Percentiles rank a stretch among this genome's conserved stretches.
These are phyloP conservation scores for Volucella inflata DNA, from an alignment of 2,888 invertebrate species.

Conservation along the genomic window DNA sequence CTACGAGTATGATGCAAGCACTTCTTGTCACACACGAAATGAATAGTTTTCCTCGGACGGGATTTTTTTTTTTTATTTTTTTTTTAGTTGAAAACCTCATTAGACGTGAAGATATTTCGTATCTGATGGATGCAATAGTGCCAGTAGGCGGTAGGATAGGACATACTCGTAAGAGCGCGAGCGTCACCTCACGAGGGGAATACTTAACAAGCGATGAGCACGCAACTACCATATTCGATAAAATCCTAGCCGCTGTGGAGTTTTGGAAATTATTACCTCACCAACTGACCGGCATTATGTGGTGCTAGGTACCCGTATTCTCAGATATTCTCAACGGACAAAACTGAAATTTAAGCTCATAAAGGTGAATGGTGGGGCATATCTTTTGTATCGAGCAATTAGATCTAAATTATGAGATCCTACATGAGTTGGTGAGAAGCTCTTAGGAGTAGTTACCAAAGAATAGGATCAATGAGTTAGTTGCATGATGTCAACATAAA, in stretches of 20 bases:
- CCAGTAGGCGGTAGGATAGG: background rate
- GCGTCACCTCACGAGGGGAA: background rate
- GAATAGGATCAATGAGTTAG: conserved; percentile 22
- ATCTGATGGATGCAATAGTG: background rate
- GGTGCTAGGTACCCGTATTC: conserved; percentile 5
- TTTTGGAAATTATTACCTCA: conserved; percentile 65
- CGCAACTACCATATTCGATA: conserved; percentile 72
- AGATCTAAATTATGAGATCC: conserved; percentile 71
- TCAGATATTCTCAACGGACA: background rate
- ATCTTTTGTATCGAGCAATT: conserved; percentile 65
- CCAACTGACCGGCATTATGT: background rate
- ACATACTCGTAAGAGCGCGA: conserved; percentile 24
- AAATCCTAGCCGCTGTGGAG: conserved; percentile 60
- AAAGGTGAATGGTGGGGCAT: background rate
- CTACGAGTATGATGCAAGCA: conserved; percentile 40
- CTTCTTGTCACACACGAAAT: conserved; percentile 31
- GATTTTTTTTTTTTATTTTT: conserved; percentile 1
- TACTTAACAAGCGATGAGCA: conserved; percentile 69
- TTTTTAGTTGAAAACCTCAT: conserved; percentile 66
- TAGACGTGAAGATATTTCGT: conserved; percentile 42
- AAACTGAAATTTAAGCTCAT: conserved; percentile 30
- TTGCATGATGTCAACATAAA: conserved; percentile 37
- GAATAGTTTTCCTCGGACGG: conserved; percentile 67
- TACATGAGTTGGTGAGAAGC: conserved; percentile 27
- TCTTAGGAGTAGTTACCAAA: no score